Evolutionary conservation across 2,888 invertebrate species (phyloP).

Genomic region (Cheilosia impressa): DNA sequence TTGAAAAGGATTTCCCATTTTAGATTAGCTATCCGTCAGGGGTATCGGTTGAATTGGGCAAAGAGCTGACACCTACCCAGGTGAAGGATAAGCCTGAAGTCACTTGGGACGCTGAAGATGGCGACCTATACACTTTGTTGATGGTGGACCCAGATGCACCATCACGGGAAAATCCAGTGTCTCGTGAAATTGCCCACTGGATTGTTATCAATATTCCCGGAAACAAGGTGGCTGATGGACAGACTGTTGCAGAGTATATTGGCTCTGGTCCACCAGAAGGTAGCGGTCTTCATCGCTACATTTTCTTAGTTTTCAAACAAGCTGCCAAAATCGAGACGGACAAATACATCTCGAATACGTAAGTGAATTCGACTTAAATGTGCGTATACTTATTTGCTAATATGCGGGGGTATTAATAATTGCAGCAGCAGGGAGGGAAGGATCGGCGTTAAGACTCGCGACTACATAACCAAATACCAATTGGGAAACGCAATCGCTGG

Average conservation of each 20-base stretch:
- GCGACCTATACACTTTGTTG: conserved; percentile 89
- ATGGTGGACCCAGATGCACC: conserved; percentile 94
- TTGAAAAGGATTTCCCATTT: not conserved
- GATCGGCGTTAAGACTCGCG: conserved; percentile 87
- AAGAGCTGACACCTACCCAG: conserved; percentile 89
- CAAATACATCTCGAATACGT: conserved; percentile 78
- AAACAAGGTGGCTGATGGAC: conserved; percentile 88
- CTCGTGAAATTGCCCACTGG: conserved; percentile 97
- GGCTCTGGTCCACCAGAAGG: conserved; percentile 93
- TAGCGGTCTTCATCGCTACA: conserved; percentile 88
- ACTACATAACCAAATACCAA: conserved; percentile 91
- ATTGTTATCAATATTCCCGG: conserved; percentile 94
- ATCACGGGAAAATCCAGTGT: conserved; percentile 90
- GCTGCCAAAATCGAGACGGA: conserved; percentile 84
- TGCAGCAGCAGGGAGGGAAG: conserved; percentile 84
- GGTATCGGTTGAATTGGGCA: conserved; percentile 86
- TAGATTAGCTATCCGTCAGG: conserved; percentile 81
- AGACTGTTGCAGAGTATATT: conserved; percentile 90
- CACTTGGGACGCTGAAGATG: conserved; percentile 86
- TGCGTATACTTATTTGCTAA: not conserved
- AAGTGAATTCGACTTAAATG: not conserved
- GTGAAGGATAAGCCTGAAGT: conserved; percentile 90
- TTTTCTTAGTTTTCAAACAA: conserved; percentile 89
- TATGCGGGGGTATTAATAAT: not conserved
- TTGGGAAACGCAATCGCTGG: conserved; percentile 93